Percentiles rank a stretch among this genome's conserved stretches.
phyloP scores from a whole-genome alignment of 2,113 vertebrate species.

The Mirounga angustirostris region DNA sequence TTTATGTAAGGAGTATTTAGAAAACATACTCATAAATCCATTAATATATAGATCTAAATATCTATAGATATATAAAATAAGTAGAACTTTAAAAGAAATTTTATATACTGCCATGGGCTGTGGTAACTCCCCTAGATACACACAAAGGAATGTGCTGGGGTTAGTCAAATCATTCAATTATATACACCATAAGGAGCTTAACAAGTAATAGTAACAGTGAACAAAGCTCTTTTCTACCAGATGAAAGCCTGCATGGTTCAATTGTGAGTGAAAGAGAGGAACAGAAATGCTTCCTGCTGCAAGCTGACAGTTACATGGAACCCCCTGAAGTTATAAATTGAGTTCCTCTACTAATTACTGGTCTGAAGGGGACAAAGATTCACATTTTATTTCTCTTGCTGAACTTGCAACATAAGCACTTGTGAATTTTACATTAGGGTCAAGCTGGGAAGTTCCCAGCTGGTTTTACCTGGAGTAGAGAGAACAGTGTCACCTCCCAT shows the following conservation, averaged over 20 bases:
- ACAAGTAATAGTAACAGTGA: slow-evolving; percentile 50
- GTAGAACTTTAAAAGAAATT: slow-evolving; percentile 34
- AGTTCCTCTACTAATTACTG: slow-evolving; percentile 64
- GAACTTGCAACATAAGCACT: slow-evolving; percentile 65
- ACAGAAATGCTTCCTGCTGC: slow-evolving; percentile 63
- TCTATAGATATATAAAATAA: slow-evolving; percentile 3
- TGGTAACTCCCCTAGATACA: slow-evolving; percentile 44
- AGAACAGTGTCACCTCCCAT: slow-evolving; percentile 49
- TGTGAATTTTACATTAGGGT: slow-evolving; percentile 74
- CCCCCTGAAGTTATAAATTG: slow-evolving; percentile 66
- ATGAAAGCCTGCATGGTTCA: slow-evolving; percentile 53
- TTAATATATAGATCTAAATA: slow-evolving; percentile 25
- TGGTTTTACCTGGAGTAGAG: slow-evolving; percentile 35
- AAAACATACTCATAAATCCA: slow-evolving; percentile 53
- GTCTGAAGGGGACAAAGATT: slow-evolving; percentile 62
- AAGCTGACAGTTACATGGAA: slow-evolving; percentile 69
- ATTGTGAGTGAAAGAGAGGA: slow-evolving; percentile 65
- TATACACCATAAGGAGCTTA: slow-evolving; percentile 43
- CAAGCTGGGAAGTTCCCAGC: slow-evolving; percentile 71
- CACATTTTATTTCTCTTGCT: slow-evolving; percentile 66
- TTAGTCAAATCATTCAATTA: slow-evolving; percentile 69
- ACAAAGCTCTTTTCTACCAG: slow-evolving; percentile 10
- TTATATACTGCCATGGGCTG: slow-evolving; percentile 28
- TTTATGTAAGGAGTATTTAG: neutral
- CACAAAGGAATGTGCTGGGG: neutral